Evolutionary conservation across 2,113 vertebrate genomes (phyloP).

Genomic region (Brienomyrus brachyistius): DNA sequence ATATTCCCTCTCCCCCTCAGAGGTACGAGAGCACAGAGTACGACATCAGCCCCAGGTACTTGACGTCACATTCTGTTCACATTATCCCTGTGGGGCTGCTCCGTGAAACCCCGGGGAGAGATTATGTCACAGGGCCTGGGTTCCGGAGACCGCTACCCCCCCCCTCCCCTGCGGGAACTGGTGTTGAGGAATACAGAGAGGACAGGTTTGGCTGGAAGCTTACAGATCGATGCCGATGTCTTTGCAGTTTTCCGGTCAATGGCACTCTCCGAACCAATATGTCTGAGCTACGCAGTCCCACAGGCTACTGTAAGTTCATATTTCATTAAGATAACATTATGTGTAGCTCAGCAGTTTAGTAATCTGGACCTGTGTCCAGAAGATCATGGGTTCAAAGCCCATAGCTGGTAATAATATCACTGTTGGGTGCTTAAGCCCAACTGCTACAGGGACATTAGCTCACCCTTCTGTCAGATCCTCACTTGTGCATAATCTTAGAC

Average conservation of each 20-base stretch:
- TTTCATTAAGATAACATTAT: not conserved
- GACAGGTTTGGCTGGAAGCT: not conserved
- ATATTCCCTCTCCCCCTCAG: constrained; percentile 44
- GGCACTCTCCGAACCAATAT: constrained; percentile 40
- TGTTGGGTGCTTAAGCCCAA: not conserved
- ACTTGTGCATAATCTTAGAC: not conserved
- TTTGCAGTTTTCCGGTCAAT: constrained; percentile 43
- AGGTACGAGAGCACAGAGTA: constrained; percentile 57
- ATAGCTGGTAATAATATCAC: not conserved
- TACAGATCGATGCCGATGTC: not conserved
- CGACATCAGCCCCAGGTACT: constrained; percentile 41
- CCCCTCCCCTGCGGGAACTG: not conserved
- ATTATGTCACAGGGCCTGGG: not conserved
- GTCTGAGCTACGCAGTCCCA: constrained; percentile 41
- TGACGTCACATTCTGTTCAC: not conserved
- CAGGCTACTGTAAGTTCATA: constrained; percentile 44
- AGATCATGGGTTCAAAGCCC: not conserved
- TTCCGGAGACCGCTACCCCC: not conserved
- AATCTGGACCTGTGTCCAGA: not conserved
- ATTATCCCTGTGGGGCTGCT: not conserved
- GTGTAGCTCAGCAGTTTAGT: not conserved
- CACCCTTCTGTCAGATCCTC: not conserved
- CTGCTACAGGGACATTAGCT: not conserved
- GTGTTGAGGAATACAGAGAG: not conserved
- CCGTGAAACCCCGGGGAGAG: not conserved